phyloP scores from a whole-genome alignment of 2,797 vertebrate genomes.

The Rousettus madagascariensis region DNA sequence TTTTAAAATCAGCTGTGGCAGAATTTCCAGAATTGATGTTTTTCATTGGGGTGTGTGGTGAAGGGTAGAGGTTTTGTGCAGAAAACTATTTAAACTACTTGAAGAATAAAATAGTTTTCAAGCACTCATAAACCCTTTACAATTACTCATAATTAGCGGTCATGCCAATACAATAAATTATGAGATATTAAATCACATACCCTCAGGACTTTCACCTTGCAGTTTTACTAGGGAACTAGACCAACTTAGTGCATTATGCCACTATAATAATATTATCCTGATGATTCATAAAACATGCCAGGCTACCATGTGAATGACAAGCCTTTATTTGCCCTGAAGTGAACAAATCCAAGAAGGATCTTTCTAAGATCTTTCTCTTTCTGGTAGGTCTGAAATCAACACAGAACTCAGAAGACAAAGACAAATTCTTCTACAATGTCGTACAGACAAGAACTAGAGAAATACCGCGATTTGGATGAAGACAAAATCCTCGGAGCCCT shows the following conservation, averaged over 20 bases:
- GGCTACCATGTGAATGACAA: not conserved
- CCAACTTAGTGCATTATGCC: not conserved
- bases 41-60: not conserved
- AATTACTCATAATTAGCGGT: not conserved
- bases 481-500: slow-evolving; percentile 95
- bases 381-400: slow-evolving; percentile 59
- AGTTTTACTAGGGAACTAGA: not conserved
- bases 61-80: not conserved
- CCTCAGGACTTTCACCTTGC: not conserved
- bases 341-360: not conserved
- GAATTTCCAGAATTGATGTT: not conserved
- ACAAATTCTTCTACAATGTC: slow-evolving; percentile 85
- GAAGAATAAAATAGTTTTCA: not conserved
- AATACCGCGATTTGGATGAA: slow-evolving; percentile 97
- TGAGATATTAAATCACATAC: not conserved
- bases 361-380: slow-evolving; percentile 52
- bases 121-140: not conserved
- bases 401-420: slow-evolving; percentile 23
- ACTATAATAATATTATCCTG: not conserved
- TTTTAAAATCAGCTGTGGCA: not conserved
- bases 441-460: slow-evolving; percentile 94
- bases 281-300: not conserved
- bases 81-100: not conserved
- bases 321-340: not conserved
- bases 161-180: not conserved